Conservation (phyloP, 2,113 vertebrate species). For the Cettia cetti region DNA sequence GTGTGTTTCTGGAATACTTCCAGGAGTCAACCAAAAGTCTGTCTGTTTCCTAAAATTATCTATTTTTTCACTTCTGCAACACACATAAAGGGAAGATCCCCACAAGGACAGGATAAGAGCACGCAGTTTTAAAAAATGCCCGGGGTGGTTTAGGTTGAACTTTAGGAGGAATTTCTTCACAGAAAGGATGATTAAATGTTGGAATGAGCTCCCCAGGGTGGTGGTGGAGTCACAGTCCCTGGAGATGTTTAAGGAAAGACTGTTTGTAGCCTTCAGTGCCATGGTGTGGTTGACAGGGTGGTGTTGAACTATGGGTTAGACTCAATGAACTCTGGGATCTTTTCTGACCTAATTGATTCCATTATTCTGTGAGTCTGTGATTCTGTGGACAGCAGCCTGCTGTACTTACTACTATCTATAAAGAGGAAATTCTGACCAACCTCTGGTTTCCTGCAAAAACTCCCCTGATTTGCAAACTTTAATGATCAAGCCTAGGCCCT, state of each 20-base stretch:
- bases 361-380: neutral
- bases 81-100: accelerated
- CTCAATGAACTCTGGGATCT: neutral
- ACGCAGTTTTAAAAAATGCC: neutral
- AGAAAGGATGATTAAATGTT: neutral
- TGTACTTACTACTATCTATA: neutral
- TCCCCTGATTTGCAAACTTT: neutral
- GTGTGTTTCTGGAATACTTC: neutral
- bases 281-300: neutral
- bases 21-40: neutral
- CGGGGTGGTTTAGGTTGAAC: neutral
- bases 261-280: too few relatives aligned
- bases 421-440: neutral
- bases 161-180: neutral
- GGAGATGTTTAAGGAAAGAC: neutral
- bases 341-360: neutral
- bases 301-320: neutral
- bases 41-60: neutral
- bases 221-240: too few relatives aligned
- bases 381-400: neutral
- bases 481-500: neutral
- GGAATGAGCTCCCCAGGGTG: neutral
- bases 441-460: neutral
- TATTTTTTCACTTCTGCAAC: neutral
- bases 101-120: neutral